phyloP scores from a whole-genome alignment of 2,113 vertebrate genomes.

The Plotosus lineatus region DNA sequence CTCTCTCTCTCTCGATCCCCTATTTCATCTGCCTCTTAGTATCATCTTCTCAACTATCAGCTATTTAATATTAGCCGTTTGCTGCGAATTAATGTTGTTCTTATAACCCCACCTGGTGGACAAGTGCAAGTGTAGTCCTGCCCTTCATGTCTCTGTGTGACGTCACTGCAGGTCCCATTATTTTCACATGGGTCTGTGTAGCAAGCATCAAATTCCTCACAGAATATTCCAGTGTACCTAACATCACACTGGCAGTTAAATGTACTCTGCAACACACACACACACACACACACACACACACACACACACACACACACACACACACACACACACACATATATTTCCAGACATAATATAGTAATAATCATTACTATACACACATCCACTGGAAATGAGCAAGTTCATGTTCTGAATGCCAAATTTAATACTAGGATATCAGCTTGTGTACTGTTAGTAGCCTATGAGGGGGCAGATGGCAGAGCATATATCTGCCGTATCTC shows the following conservation, averaged over 20 bases:
- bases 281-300: slow-evolving; percentile 19
- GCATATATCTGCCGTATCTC: too few species aligned
- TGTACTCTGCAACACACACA: slow-evolving; percentile 72
- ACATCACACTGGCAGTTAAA: slow-evolving; percentile 90
- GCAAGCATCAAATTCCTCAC: slow-evolving; percentile 94
- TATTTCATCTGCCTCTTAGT: not conserved
- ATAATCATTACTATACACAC: not conserved
- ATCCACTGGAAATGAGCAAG: too few species aligned
- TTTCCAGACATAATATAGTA: not conserved
- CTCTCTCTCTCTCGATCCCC: too few species aligned
- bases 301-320: slow-evolving; percentile 28
- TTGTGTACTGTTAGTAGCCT: too few species aligned
- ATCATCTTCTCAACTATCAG: not conserved
- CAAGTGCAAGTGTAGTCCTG: slow-evolving; percentile 88
- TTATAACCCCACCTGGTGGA: slow-evolving; percentile 75
- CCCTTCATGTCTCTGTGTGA: slow-evolving; percentile 78
- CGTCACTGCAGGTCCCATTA: slow-evolving; percentile 82
- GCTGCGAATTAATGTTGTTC: not conserved
- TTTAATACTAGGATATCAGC: too few species aligned
- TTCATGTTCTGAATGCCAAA: too few species aligned
- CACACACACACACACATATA: slow-evolving; percentile 14
- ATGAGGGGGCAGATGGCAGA: too few species aligned
- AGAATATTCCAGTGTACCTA: slow-evolving; percentile 82
- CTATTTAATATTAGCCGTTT: not conserved
- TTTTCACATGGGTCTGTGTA: slow-evolving; percentile 82